phyloP scores from a whole-genome alignment of 2,797 vertebrate species.

The Gastrophryne carolinensis region DNA sequence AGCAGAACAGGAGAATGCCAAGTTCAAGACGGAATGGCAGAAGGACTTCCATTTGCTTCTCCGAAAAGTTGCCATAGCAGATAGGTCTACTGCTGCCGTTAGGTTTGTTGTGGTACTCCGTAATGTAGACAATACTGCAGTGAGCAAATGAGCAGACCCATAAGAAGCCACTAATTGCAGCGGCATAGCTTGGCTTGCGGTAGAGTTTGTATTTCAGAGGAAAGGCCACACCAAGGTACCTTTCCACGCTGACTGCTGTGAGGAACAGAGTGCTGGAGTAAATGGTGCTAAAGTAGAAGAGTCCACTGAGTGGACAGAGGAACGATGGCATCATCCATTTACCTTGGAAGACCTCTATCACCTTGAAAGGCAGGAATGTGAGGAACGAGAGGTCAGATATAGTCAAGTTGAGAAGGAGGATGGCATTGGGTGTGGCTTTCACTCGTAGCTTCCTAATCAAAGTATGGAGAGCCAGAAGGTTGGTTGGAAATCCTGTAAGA shows the following conservation, averaged over 20 bases:
- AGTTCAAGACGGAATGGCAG: slow-evolving; percentile 77
- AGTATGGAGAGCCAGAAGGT: slow-evolving; percentile 62
- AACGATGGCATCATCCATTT: slow-evolving; percentile 60
- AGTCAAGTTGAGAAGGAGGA: slow-evolving; percentile 68
- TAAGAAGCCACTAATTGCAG: slow-evolving; percentile 56
- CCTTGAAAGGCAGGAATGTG: slow-evolving; percentile 64
- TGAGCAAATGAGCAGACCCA: slow-evolving; percentile 60
- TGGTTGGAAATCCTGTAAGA: slow-evolving; percentile 66
- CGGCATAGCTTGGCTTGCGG: slow-evolving; percentile 51
- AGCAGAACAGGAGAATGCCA: slow-evolving; percentile 76
- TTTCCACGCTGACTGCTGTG: slow-evolving; percentile 63
- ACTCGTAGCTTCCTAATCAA: slow-evolving; percentile 62
- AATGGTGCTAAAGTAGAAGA: slow-evolving; percentile 67
- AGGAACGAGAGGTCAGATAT: slow-evolving; percentile 67
- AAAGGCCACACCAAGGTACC: slow-evolving; percentile 67
- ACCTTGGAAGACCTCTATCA: slow-evolving; percentile 55
- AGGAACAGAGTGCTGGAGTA: slow-evolving; percentile 67
- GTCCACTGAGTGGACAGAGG: slow-evolving; percentile 60
- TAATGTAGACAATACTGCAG: slow-evolving; percentile 63
- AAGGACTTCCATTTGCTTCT: slow-evolving; percentile 68
- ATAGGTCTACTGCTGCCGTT: neutral
- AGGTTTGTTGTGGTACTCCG: neutral
- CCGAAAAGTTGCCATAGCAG: slow-evolving; percentile 75
- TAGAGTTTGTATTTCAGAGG: slow-evolving; percentile 63
- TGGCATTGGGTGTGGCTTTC: slow-evolving; percentile 61